phyloP scores from a whole-genome alignment of 2,888 invertebrate species.

The Dynastes hyllus region DNA sequence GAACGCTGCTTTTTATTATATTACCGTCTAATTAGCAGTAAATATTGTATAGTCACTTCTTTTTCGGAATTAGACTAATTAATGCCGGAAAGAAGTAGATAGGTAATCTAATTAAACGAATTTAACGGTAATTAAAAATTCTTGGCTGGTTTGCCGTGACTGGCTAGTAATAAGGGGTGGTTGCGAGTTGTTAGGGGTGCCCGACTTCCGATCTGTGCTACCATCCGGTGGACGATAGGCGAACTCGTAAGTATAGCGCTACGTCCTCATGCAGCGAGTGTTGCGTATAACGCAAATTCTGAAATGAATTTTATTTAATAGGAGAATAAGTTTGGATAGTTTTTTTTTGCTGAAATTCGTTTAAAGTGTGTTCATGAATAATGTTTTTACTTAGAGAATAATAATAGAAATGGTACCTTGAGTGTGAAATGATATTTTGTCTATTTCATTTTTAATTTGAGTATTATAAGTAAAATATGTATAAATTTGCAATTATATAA shows the following conservation, averaged over 20 bases:
- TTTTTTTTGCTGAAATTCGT: too few relatives aligned
- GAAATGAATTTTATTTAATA: too few relatives aligned
- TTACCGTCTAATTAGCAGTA: conserved; percentile 41
- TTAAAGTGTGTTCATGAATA: too few relatives aligned
- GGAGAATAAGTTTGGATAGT: too few relatives aligned
- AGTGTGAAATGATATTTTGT: too few relatives aligned
- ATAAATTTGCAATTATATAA: too few relatives aligned
- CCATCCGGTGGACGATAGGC: conserved; percentile 64
- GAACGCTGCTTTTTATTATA: conserved; percentile 2
- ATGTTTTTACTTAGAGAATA: too few relatives aligned
- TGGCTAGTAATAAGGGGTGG: conserved; percentile 40
- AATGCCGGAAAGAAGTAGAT: conserved; percentile 50
- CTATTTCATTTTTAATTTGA: too few relatives aligned
- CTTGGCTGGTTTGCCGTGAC: conserved; percentile 54
- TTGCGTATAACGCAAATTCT: conserved; percentile 17
- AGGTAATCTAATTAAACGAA: conserved; percentile 59
- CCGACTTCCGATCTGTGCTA: conserved; percentile 62
- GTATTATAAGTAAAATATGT: too few relatives aligned
- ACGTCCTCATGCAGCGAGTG: conserved; percentile 9
- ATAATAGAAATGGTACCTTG: too few relatives aligned
- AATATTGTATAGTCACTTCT: conserved; percentile 35
- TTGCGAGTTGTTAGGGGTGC: conserved; percentile 39
- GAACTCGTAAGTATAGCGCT: conserved; percentile 52
- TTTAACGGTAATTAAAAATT: conserved; percentile 63
- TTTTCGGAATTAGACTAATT: conserved; percentile 31